Base-by-base conservation (phyloP, 1,140 invertebrate species). In the Caerostris darwini region DNA sequence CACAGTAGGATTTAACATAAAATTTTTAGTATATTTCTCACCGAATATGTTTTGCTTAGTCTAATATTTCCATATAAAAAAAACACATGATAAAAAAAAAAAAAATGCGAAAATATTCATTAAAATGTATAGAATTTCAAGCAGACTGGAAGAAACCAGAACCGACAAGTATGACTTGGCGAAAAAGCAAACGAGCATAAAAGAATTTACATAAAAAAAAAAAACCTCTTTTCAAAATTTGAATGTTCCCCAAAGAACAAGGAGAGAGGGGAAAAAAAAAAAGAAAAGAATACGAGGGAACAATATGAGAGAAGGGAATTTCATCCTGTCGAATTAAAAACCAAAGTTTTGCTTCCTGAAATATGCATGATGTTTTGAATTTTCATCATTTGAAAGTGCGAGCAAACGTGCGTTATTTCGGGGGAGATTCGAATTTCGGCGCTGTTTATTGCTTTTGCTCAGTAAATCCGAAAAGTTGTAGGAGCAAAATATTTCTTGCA, bases 311-410 rank as follows among this genome's bases (percentile, higher is more conserved):
- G 7, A 34, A 5, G 4, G 8, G 69, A 71, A 77, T 77, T 10
- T 77, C 34, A 77, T 77, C 69, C 50, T 77, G 34, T 12, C 12
- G 69, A 77, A 77, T 77, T 77, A 77, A 77, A 77, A 77, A 77
- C 34, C 7, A 12, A 53, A 77, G 69, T 77, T 77, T 53, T 34
- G 19, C 50, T 53, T 53, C 10, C 50, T 77, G 19, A 77, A 77
- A 77, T 77, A 77, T 77, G 69, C 69, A 77, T 77, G 10, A 77
- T 12, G 3, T 77, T 10, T 77, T 77, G 69, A 50, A 77, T 4
- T 77, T 77, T 77, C 69, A 77, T 77, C 19, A 77, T 77, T 50
- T 53, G 34, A 50, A 77, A 77, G 69, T 77, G 69, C 69, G 17
- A 61, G 59, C 0, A 0, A 61, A 61, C 59, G 17, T 61, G 59